Evolutionary conservation across 2,113 vertebrate genomes (phyloP).

Genomic region (Pristiophorus japonicus): DNA sequence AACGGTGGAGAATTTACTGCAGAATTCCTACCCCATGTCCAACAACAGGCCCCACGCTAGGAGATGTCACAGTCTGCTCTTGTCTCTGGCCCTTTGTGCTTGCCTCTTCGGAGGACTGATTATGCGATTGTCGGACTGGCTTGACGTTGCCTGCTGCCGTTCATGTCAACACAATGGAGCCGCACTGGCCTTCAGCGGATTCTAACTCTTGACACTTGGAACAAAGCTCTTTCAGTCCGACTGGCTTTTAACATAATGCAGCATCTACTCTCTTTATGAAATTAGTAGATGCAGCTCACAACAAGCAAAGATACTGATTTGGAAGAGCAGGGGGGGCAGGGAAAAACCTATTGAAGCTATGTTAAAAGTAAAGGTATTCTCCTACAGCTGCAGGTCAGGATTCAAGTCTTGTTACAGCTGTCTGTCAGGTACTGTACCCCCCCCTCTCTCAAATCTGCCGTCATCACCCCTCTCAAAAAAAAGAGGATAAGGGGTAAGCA

Average conservation of each 20-base stretch:
- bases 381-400: background rate
- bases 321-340: background rate
- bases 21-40: background rate
- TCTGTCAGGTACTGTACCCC: too few species aligned
- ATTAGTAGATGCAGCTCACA: background rate
- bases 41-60: background rate
- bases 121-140: too few species aligned
- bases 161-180: background rate
- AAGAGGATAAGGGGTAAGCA: too few species aligned
- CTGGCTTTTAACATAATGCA: background rate
- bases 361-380: background rate
- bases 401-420: background rate
- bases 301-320: background rate
- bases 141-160: background rate
- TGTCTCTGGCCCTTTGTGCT: background rate
- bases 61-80: slow-evolving; percentile 5
- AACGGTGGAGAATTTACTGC: background rate
- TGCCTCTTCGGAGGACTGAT: background rate
- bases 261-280: background rate
- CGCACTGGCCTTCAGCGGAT: background rate
- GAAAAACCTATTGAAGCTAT: background rate
- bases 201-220: background rate
- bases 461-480: too few species aligned
- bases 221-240: background rate
- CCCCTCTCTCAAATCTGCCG: too few species aligned